phyloP scores from a whole-genome alignment of 2,888 invertebrate genomes.

The Boloria euphrosyne region DNA sequence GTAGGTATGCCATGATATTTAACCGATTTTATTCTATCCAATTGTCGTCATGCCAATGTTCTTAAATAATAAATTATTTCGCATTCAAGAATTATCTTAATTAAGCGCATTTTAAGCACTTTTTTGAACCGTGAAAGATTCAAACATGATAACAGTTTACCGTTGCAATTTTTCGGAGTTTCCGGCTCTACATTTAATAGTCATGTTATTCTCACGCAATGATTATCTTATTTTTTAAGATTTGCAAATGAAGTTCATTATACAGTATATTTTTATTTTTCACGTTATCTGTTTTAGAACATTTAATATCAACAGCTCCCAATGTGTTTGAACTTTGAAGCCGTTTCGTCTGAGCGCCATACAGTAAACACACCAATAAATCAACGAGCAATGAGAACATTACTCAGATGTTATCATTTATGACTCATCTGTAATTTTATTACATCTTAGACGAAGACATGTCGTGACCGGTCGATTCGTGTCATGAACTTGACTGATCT shows the following conservation, averaged over 20 bases:
- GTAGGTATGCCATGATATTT: no score
- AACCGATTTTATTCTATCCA: background rate
- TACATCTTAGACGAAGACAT: slow-evolving; percentile 63
- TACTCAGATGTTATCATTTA: slow-evolving; percentile 51
- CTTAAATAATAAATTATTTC: slow-evolving; percentile 1
- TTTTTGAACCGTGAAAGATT: slow-evolving; percentile 29
- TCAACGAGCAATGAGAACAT: slow-evolving; percentile 57
- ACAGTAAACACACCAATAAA: slow-evolving; percentile 55
- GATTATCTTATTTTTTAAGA: slow-evolving; percentile 9
- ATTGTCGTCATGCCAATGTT: background rate
- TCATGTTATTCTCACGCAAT: slow-evolving; percentile 22
- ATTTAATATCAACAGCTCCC: background rate
- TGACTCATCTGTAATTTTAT: slow-evolving; percentile 69
- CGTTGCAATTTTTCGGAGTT: slow-evolving; percentile 22
- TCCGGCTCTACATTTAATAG: slow-evolving; percentile 27
- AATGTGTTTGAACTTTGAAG: slow-evolving; percentile 23
- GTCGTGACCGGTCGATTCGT: slow-evolving; percentile 74
- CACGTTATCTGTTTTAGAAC: slow-evolving; percentile 5
- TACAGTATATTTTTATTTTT: background rate
- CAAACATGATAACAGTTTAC: slow-evolving; percentile 26
- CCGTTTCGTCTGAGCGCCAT: slow-evolving; percentile 25
- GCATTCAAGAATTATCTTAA: slow-evolving; percentile 4
- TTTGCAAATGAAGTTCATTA: background rate
- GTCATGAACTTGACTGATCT: slow-evolving; percentile 74
- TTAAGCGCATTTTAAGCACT: slow-evolving; percentile 21